Conservation (phyloP, 2,888 invertebrate genomes). For the Clanis bilineata region DNA sequence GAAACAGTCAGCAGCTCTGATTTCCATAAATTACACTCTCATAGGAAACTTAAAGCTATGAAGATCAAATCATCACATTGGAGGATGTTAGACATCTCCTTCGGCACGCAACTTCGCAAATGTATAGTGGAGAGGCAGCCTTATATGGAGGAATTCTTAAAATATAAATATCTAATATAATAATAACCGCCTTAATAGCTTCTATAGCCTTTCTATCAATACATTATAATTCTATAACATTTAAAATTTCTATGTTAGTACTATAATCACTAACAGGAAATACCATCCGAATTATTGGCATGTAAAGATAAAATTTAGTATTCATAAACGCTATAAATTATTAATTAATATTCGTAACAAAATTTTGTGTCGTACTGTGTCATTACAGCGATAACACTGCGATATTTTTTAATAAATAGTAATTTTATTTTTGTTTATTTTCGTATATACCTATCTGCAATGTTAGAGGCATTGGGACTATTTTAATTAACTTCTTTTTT, state of each 20-base stretch:
- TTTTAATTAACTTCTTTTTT: background rate
- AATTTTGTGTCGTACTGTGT: background rate
- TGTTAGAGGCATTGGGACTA: background rate
- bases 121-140: no score
- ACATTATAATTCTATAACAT: constrained; percentile 9
- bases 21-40: no score
- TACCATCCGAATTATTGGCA: constrained; percentile 32
- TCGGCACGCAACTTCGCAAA: no score
- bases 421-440: background rate
- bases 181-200: constrained; percentile 1
- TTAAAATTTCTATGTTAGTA: background rate
- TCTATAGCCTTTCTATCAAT: background rate
- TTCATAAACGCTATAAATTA: background rate
- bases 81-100: no score
- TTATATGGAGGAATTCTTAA: background rate
- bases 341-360: background rate
- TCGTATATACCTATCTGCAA: background rate
- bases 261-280: constrained; percentile 40
- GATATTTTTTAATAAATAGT: background rate
- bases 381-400: background rate
- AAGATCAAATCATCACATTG: no score
- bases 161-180: no score
- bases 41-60: no score
- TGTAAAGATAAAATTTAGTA: background rate
- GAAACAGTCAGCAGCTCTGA: no score